phyloP scores from a whole-genome alignment of 2,797 vertebrate species.

The Pipistrellus pipistrellus region DNA sequence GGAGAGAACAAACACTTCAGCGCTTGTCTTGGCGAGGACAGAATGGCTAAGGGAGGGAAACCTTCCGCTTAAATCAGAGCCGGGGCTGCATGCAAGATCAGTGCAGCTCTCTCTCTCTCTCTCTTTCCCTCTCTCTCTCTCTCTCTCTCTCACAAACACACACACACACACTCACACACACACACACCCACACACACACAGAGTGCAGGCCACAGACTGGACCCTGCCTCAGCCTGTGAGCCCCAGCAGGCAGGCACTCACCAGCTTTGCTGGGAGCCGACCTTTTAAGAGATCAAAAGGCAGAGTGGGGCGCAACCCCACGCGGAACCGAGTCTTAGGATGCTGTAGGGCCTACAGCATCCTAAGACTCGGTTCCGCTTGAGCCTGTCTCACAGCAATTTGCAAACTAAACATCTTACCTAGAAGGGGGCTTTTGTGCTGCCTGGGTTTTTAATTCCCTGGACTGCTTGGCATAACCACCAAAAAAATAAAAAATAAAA shows the following conservation, averaged over 20 bases:
- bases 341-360: too few species aligned
- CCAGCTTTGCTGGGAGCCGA: background rate
- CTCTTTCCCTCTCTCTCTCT: too few species aligned
- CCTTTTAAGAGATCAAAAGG: background rate
- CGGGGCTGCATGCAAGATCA: background rate
- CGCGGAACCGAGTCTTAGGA: too few species aligned
- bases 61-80: slow-evolving; percentile 47
- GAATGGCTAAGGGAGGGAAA: background rate
- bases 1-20: slow-evolving; percentile 41
- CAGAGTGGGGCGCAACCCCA: background rate
- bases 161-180: too few species aligned
- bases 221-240: slow-evolving; percentile 24
- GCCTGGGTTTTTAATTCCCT: slow-evolving; percentile 64
- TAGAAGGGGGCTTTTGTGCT: slow-evolving; percentile 24
- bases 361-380: slow-evolving; percentile 16
- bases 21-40: slow-evolving; percentile 12
- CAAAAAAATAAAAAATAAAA: slow-evolving; percentile 55
- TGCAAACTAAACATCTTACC: slow-evolving; percentile 67
- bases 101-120: background rate
- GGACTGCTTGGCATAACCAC: slow-evolving; percentile 48
- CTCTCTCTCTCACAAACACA: background rate
- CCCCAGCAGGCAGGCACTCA: background rate
- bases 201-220: background rate
- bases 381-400: slow-evolving; percentile 37
- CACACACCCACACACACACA: background rate